Evolutionary conservation across 2,113 vertebrate species (phyloP).

Genomic region (Laterallus jamaicensis): DNA sequence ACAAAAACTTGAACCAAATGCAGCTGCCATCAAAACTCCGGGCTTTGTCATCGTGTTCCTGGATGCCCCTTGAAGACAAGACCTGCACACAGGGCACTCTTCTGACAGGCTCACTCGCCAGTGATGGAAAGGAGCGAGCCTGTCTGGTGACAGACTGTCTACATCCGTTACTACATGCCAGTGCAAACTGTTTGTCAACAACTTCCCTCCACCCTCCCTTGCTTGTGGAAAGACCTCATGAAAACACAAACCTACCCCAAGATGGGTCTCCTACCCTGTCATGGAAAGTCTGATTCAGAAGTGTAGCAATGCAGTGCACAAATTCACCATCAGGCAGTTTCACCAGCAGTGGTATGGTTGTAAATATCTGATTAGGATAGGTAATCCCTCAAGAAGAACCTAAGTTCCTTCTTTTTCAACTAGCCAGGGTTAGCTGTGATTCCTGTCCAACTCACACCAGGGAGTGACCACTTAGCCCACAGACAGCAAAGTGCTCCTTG

Average conservation of each 20-base stretch:
- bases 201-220: neutral
- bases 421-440: neutral
- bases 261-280: fast-evolving
- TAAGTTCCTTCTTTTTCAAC: neutral
- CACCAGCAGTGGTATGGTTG: neutral
- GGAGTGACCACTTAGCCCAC: neutral
- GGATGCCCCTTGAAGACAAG: neutral
- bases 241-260: neutral
- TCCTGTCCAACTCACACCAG: neutral
- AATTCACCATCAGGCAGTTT: neutral
- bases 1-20: neutral
- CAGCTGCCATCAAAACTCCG: neutral
- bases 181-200: neutral
- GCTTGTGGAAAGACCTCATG: neutral
- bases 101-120: neutral
- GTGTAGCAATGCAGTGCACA: fast-evolving
- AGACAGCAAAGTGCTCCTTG: neutral
- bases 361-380: neutral
- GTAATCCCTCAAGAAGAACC: neutral
- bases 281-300: neutral
- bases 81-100: neutral
- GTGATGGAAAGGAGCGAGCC: neutral
- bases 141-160: neutral
- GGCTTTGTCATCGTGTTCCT: neutral
- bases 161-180: neutral